Conservation (phyloP, 2,888 invertebrate species). For the Theretra japonica region DNA sequence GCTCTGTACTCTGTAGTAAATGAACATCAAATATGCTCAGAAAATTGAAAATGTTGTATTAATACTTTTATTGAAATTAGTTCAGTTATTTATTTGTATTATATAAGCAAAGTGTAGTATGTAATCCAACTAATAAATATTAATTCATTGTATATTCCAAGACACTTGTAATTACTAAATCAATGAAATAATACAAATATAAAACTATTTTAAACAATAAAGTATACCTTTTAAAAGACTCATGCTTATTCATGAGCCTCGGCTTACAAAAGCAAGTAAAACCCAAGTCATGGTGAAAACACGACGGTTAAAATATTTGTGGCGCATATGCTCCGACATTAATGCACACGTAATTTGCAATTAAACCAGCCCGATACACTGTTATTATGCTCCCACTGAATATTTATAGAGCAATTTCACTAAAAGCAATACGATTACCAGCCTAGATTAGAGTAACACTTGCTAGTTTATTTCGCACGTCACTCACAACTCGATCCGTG, state of each 20-base stretch:
- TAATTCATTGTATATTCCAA: too few relatives aligned
- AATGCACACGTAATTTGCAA: slow-evolving; percentile 73
- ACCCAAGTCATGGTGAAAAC: slow-evolving; percentile 30
- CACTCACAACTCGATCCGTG: slow-evolving; percentile 41
- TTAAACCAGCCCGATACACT: slow-evolving; percentile 69
- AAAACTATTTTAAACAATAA: too few relatives aligned
- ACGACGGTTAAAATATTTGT: slow-evolving; percentile 37
- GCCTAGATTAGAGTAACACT: slow-evolving; percentile 57
- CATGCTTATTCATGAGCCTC: background rate
- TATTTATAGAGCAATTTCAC: slow-evolving; percentile 82
- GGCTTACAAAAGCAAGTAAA: slow-evolving; percentile 11
- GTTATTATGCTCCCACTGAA: slow-evolving; percentile 77
- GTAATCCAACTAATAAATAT: too few relatives aligned
- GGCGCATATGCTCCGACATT: slow-evolving; percentile 46
- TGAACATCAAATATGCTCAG: too few relatives aligned
- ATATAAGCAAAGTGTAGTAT: too few relatives aligned
- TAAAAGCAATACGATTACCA: slow-evolving; percentile 75
- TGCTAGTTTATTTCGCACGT: slow-evolving; percentile 44
- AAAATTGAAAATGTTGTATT: too few relatives aligned
- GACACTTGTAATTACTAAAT: too few relatives aligned
- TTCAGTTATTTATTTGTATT: too few relatives aligned
- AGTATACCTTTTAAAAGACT: background rate
- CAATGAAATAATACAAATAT: too few relatives aligned
- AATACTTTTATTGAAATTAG: too few relatives aligned
- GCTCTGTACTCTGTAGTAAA: too few relatives aligned